Base-by-base conservation (phyloP, 2,797 vertebrate genomes). In the Sebastes taczanowskii region DNA sequence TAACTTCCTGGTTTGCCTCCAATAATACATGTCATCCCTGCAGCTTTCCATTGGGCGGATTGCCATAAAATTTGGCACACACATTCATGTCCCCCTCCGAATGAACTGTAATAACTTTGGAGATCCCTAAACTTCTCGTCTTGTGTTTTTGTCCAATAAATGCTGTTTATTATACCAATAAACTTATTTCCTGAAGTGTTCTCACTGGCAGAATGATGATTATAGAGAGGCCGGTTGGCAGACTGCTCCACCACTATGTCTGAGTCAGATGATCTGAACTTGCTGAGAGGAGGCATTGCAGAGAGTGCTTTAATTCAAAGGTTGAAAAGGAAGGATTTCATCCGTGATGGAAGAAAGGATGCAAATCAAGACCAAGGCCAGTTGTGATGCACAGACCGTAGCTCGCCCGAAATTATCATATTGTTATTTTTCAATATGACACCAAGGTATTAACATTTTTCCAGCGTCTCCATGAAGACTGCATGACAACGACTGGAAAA, bases 231-330 rank as follows among this genome's bases (percentile, higher is more conserved):
- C 35, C 22, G 14, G 65, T 1, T 63, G 76, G 59, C 69, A 80
- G 53, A 74, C 64, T 35, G 13, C 11, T 25, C 22, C 58, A 23
- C 7, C 23, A 7, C 63, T 23, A 55, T 13, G 61, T 46, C 55
- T 63, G 30, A 78, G 52, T 80, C 42, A 27, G 66, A 60, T 29
- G 29, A 56, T 58, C 20, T 52, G 73, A 76, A 84, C 67, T 29
- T 77, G 77, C 65, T 84, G 42, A 81, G 34, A 58, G 30, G 52
- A 53, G 71, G 42, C 66, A 34, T 27, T 60, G 52, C 64, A 76
- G 38, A 65, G 14, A 4, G 8, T 34, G 23, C 22, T 71, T 86
- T 84, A 32, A 83, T 73, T 76, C 70, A 83, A 69, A 82, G 67
- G 38, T 4, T 75, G 52, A 68, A 72, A 74, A 62, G 69, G n/a